A percentile compares a stretch with the other conserved stretches of the same genome.
These are phyloP conservation scores for Grammomys surdaster DNA, from an alignment of 2,113 vertebrate genomes.

Conservation along the genomic window DNA sequence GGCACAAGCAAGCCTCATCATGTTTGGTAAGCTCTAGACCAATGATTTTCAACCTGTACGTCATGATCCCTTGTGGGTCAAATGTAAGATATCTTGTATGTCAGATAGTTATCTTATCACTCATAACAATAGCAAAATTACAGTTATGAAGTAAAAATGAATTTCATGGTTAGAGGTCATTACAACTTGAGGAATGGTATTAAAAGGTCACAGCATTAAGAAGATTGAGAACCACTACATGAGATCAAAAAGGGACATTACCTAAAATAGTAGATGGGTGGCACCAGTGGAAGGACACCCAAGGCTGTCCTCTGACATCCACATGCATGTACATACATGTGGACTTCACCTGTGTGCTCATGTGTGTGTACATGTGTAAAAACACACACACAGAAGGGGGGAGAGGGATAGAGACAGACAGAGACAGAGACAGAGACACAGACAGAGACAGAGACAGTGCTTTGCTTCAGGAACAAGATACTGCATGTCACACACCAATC, in stretches of 20 bases:
- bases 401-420: fast-evolving
- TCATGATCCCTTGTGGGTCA: background rate
- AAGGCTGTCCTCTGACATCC: background rate
- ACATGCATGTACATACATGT: background rate
- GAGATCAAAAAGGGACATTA: background rate
- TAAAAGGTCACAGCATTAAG: background rate
- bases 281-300: background rate
- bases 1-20: background rate
- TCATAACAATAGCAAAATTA: background rate
- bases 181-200: background rate
- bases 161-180: background rate
- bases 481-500: background rate
- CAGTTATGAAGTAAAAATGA: background rate
- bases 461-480: background rate
- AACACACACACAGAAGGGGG: background rate
- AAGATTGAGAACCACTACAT: background rate
- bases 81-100: background rate
- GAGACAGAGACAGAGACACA: background rate
- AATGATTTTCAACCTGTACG: background rate
- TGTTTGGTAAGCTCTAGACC: background rate
- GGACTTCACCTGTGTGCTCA: background rate
- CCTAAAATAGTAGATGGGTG: fast-evolving
- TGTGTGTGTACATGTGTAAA: no score
- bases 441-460: background rate
- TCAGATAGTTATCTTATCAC: background rate